Base-by-base conservation (phyloP, 2,797 vertebrate genomes). In the Podarcis siculus region DNA sequence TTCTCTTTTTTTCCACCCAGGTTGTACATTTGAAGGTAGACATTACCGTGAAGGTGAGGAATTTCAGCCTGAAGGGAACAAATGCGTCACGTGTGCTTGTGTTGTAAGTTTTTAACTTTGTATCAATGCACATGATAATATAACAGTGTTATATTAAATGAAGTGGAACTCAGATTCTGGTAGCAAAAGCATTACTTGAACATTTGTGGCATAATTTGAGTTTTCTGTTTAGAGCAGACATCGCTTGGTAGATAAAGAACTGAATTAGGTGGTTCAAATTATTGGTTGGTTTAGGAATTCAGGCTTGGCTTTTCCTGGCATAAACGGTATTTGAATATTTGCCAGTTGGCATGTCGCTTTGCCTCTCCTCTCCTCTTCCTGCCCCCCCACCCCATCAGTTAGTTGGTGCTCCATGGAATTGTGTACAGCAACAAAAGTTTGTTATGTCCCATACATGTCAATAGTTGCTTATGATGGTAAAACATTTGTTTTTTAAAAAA, bases 1-100 rank as follows among this genome's bases (percentile, higher is more conserved):
- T 76, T 92, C 84, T 86, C 7, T 49, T 8, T 91, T 79, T n/a
- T 45, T 32, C 78, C 95, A 8, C 94, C 82, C 93, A 98, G 98
- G 98, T 37, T 98, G 98, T 93, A 95, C 98, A 94, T 98, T 99
- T 89, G 98, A 98, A 96, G 98, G 98, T 21, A 97, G 95, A 72
- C 97, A 98, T 88, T 98, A 99, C 96, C 97, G 95, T 93, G 99
- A 99, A 96, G 98, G 97, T 91, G 98, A 99, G 92, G 98, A 98
- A 94, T 99, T 99, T 95, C 97, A 97, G 90, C 98, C 98, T 3
- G 98, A 99, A 95, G 98, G 97, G 75, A 97, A 98, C 95, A 97
- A 98, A 86, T 99, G 99, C 93, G 98, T 97, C 95, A 98, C 95
- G 94, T 99, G 99, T 92, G 97, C 97, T 89, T 99, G 99, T 96